These are phyloP conservation scores for Theropithecus gelada DNA, from an alignment of 2,113 vertebrate species.

Conservation along the genomic window DNA sequence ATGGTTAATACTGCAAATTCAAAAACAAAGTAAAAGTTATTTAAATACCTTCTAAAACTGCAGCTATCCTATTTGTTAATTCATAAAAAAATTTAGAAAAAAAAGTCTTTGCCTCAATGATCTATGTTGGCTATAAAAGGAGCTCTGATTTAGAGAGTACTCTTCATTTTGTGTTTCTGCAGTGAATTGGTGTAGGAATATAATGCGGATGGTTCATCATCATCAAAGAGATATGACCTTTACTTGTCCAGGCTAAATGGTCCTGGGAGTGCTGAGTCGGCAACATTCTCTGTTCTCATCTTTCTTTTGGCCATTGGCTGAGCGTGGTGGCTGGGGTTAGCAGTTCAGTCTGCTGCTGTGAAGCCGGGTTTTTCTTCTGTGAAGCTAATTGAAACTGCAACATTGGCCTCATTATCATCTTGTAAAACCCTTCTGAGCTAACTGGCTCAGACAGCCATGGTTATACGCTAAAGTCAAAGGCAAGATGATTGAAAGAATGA, in stretches of 20 bases:
- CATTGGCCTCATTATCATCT: constrained; percentile 65
- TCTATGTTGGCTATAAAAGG: not conserved
- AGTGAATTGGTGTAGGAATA: not conserved
- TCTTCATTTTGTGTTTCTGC: not conserved
- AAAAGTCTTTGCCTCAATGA: not conserved
- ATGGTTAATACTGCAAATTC: not conserved
- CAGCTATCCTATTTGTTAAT: not conserved
- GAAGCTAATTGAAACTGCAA: constrained; percentile 73
- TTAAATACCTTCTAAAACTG: not conserved
- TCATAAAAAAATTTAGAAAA: not conserved
- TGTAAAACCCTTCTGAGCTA: constrained; percentile 62
- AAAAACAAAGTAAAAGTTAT: not conserved
- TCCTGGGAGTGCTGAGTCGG: constrained; percentile 4
- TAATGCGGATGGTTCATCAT: not conserved
- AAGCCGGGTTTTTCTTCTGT: constrained; percentile 52
- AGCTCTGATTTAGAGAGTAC: not conserved
- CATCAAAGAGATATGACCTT: constrained; percentile 18
- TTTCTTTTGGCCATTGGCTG: constrained; percentile 42
- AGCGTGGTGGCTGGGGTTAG: constrained; percentile 32
- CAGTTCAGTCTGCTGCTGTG: constrained; percentile 48
- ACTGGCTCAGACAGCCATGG: constrained; percentile 58
- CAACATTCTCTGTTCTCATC: constrained; percentile 49
- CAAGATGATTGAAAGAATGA: constrained; percentile 49
- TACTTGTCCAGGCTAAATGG: constrained; percentile 3
- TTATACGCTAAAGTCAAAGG: constrained; percentile 56